Evolutionary conservation across 2,113 vertebrate genomes (phyloP).

Genomic region (Conger conger): DNA sequence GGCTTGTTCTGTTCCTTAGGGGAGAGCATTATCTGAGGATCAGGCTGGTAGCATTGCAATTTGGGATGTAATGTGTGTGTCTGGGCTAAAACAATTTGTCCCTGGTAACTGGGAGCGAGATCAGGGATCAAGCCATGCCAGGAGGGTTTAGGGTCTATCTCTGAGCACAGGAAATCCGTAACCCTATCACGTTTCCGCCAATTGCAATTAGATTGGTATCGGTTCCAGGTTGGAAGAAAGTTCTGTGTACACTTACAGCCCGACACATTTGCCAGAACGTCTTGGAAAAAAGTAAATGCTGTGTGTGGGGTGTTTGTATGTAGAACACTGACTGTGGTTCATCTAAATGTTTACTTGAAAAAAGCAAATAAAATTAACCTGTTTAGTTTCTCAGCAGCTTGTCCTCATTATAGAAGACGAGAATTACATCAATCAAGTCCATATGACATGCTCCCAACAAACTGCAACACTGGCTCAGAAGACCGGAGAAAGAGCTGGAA

Average conservation of each 20-base stretch:
- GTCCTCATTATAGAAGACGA: conserved; percentile 29
- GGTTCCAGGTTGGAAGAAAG: conserved; percentile 39
- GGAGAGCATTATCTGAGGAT: conserved; percentile 25
- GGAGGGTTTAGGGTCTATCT: neutral
- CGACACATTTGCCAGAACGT: too few species aligned
- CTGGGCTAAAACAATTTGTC: conserved; percentile 15
- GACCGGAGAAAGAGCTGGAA: neutral
- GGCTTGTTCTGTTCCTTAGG: neutral
- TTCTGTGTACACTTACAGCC: conserved; percentile 31
- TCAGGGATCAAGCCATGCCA: conserved; percentile 13
- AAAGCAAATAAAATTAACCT: neutral
- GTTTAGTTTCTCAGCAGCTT: conserved; percentile 35
- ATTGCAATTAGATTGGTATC: conserved; percentile 39
- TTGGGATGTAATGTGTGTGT: conserved; percentile 29
- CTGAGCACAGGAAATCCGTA: conserved; percentile 31
- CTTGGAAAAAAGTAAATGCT: too few species aligned
- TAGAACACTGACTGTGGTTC: conserved; percentile 6
- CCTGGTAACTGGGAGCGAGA: neutral
- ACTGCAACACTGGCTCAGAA: neutral
- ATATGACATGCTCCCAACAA: neutral
- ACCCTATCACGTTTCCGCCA: conserved; percentile 15
- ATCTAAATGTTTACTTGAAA: conserved; percentile 25
- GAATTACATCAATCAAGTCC: conserved; percentile 20
- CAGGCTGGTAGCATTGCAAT: conserved; percentile 11
- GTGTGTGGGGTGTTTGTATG: neutral